phyloP scores from a whole-genome alignment of 2,113 vertebrate genomes.

The Alethe diademata region DNA sequence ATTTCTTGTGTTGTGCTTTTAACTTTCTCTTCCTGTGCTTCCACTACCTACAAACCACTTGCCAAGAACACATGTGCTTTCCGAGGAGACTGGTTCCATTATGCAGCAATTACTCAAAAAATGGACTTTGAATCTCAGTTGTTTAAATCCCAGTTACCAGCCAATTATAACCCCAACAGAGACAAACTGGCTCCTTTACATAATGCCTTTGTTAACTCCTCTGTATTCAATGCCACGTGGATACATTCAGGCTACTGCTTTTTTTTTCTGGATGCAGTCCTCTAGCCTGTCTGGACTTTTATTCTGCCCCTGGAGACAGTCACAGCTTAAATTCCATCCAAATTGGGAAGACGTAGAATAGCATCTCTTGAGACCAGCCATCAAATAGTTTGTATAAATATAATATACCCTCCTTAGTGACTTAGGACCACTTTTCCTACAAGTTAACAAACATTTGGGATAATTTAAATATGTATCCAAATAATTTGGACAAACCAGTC shows the following conservation, averaged over 20 bases:
- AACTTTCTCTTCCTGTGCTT: neutral
- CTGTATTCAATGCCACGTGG: constrained; percentile 38
- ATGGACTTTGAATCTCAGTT: constrained; percentile 21
- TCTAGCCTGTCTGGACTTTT: constrained; percentile 32
- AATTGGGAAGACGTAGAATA: neutral
- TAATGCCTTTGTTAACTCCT: constrained; percentile 53
- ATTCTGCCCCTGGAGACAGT: constrained; percentile 37
- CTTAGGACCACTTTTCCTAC: neutral
- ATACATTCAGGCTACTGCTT: constrained; percentile 41
- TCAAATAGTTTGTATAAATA: neutral
- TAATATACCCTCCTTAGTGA: neutral
- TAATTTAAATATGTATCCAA: neutral
- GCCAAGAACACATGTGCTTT: neutral
- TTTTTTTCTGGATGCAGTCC: constrained; percentile 50
- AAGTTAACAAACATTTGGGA: neutral
- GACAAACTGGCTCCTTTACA: constrained; percentile 56
- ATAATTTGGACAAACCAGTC: neutral
- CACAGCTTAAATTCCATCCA: constrained; percentile 39
- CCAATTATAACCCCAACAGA: constrained; percentile 32
- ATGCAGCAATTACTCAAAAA: constrained; percentile 20
- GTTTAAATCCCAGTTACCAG: constrained; percentile 34
- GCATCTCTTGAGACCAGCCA: neutral
- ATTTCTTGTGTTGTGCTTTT: neutral
- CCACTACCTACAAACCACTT: neutral
- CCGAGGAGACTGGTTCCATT: neutral